Base-by-base conservation (phyloP, 2,113 vertebrate genomes). In the Erythrocercus mccallii region DNA sequence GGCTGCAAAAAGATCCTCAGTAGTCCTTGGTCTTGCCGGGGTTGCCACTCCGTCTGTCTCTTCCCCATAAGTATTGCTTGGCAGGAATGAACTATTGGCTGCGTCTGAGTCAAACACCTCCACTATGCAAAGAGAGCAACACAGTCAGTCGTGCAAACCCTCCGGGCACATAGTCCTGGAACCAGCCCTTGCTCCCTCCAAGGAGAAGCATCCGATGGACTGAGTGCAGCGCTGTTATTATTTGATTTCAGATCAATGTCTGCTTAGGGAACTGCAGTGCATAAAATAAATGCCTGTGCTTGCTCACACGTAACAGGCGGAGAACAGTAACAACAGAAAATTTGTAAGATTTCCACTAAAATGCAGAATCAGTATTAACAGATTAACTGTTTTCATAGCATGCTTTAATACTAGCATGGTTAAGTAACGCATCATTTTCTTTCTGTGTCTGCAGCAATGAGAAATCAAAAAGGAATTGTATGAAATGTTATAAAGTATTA, bases 1-100 rank as follows among this genome's bases (percentile, higher is more conserved):
- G 81, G 97, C 99, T 60, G 99, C 99, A 70, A 99, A 99, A 64
- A 99, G 99, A 98, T 99, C 99, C 96, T 99, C 99, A 0, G 99
- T 99, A 86, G 99, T 99, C 86, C 99, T 98, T 65, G 99, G 98
- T 94, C 98, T 98, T 0, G 98, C 98, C 74, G 99, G 99, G 81
- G 99, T 98, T 95, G 98, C 98, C 98, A 98, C 97, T 80, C 97
- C 98, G 8, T 98, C 96, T 9, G 60, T 60, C 24, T 94, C 94
- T 13, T 98, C 97, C 96, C 96, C 98, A 79, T 94, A 89, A 62
- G 94, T 97, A 85, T 80, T 93, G 25, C 94, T 94, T 19, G 94
- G 96, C 69, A 97, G 96, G 15, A 97, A 96, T 15, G 98, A 95
- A 51, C 95, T 96, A 40, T 66, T 94, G 24, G 95, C 92, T 37